Evolutionary conservation across 2,888 invertebrate species (phyloP).

Genomic region (Dexiosoma caninum): DNA sequence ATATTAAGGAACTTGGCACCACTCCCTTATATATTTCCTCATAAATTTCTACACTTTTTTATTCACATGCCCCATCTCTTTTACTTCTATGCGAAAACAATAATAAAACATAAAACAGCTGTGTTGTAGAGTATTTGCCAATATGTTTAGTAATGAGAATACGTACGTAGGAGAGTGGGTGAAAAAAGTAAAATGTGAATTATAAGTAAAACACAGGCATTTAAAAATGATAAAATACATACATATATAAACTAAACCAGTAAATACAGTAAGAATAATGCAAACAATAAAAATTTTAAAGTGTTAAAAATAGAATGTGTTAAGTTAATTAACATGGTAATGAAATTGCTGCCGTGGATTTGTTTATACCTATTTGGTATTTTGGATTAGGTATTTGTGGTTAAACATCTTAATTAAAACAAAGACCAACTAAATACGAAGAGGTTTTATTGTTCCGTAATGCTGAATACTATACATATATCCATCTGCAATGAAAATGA

Average conservation of each 20-base stretch:
- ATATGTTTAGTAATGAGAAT: neutral
- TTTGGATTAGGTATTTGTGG: neutral
- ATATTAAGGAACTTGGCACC: constrained; percentile 18
- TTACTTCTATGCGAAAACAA: neutral
- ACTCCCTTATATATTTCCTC: neutral
- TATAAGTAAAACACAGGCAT: neutral
- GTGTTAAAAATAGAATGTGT: constrained; percentile 4
- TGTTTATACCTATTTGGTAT: neutral
- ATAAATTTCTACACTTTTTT: neutral
- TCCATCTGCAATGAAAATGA: no score
- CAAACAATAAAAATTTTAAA: neutral
- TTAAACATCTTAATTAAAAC: neutral
- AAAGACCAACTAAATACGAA: neutral
- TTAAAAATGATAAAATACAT: neutral
- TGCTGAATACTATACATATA: no score
- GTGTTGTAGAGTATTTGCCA: constrained; percentile 29
- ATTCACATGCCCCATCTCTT: neutral
- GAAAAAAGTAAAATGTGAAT: constrained; percentile 12
- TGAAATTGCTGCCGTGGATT: constrained; percentile 28
- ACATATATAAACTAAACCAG: constrained; percentile 6
- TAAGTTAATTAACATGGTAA: neutral
- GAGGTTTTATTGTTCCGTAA: neutral
- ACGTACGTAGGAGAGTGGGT: neutral
- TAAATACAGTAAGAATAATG: neutral
- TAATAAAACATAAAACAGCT: constrained; percentile 41